Evolutionary conservation across 2,113 vertebrate species (phyloP).

Genomic region (Anthoscopus minutus): DNA sequence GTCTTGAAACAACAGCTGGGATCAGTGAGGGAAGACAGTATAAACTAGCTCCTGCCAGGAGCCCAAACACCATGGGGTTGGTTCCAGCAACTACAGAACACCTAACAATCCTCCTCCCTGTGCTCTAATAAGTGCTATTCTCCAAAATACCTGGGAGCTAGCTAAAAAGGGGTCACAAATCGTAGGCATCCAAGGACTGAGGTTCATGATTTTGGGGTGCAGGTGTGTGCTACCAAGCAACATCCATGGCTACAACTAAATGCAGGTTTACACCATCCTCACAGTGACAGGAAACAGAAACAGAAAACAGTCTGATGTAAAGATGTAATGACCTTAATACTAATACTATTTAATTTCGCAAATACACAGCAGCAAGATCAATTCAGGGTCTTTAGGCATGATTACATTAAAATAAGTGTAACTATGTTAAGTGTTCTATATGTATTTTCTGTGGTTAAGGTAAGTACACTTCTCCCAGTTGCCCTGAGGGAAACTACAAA

Average conservation of each 20-base stretch:
- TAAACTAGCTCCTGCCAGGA: background rate
- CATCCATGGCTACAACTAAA: background rate
- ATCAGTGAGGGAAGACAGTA: background rate
- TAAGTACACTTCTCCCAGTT: background rate
- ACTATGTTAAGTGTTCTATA: background rate
- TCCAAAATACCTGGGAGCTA: background rate
- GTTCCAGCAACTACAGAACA: background rate
- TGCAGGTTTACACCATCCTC: rapidly evolving
- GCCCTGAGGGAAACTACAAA: background rate
- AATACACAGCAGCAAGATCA: background rate
- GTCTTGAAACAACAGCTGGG: background rate
- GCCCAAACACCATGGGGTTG: background rate
- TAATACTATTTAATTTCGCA: background rate
- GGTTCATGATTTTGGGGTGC: background rate
- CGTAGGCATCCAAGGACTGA: background rate
- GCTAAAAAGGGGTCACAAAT: background rate
- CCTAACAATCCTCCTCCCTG: background rate
- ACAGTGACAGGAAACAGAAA: background rate
- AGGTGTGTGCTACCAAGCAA: background rate
- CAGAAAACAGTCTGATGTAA: background rate
- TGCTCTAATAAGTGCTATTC: background rate
- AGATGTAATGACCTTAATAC: background rate
- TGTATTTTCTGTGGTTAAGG: background rate
- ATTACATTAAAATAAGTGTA: background rate
- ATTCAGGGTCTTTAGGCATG: background rate